These are phyloP conservation scores for Boloria euphrosyne DNA, from an alignment of 2,888 invertebrate species.

Conservation along the genomic window DNA sequence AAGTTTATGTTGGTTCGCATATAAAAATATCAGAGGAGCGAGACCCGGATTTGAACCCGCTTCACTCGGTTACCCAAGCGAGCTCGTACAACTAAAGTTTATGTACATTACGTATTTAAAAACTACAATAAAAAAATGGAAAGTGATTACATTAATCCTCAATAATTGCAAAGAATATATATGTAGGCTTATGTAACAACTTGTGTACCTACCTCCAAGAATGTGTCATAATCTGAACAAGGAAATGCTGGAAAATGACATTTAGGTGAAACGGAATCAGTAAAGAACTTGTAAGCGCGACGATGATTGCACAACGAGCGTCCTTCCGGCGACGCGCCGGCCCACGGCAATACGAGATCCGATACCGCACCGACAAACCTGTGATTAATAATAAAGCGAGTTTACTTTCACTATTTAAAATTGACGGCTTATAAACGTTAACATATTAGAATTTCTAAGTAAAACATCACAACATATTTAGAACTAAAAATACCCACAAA, in stretches of 20 bases:
- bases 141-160: no score
- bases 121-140: no score
- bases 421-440: no score
- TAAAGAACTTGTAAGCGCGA: slow-evolving; percentile 96
- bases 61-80: no score
- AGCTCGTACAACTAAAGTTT: no score
- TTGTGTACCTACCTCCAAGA: slow-evolving; percentile 79
- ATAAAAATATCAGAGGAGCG: no score
- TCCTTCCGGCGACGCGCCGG: slow-evolving; percentile 85
- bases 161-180: no score
- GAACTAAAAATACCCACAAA: slow-evolving; percentile 67
- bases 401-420: no score
- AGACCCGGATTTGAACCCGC: no score
- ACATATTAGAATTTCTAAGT: background rate
- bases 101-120: no score
- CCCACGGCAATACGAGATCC: slow-evolving; percentile 93
- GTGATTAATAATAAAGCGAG: slow-evolving; percentile 1
- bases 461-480: slow-evolving; percentile 74
- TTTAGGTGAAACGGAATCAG: slow-evolving; percentile 94
- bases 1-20: no score
- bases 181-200: no score
- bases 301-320: slow-evolving; percentile 96
- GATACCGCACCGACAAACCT: slow-evolving; percentile 94
- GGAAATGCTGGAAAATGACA: slow-evolving; percentile 96
- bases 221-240: slow-evolving; percentile 92